phyloP scores from a whole-genome alignment of 2,888 invertebrate species.

The Drosophila cracens region DNA sequence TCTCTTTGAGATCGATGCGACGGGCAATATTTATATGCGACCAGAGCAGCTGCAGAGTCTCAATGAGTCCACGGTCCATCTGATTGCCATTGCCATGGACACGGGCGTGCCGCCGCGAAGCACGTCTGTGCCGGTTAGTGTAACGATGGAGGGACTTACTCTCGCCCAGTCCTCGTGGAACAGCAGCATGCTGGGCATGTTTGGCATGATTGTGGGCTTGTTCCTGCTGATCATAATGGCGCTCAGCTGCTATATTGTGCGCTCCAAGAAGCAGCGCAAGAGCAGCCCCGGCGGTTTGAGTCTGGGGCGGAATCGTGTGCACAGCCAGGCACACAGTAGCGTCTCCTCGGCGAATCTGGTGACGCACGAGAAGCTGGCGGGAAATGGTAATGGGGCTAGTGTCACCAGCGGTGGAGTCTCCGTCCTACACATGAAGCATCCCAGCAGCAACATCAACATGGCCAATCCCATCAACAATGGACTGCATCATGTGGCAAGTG shows the following conservation, averaged over 20 bases:
- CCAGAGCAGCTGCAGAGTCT: constrained; percentile 85
- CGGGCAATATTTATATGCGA: constrained; percentile 88
- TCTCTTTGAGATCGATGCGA: constrained; percentile 83
- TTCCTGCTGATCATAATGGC: constrained; percentile 91
- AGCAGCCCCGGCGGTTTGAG: constrained; percentile 72
- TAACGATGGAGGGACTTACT: constrained; percentile 86
- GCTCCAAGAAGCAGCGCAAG: constrained; percentile 86
- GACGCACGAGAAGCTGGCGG: constrained; percentile 82
- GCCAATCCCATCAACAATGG: constrained; percentile 83
- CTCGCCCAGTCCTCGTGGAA: constrained; percentile 85
- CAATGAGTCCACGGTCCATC: constrained; percentile 88
- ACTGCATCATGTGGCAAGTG: constrained; percentile 69
- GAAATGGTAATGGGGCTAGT: constrained; percentile 70
- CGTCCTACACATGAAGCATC: constrained; percentile 81
- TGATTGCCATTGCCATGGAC: constrained; percentile 93
- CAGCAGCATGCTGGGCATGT: constrained; percentile 86
- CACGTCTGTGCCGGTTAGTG: constrained; percentile 89
- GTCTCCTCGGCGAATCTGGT: constrained; percentile 84
- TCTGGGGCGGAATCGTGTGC: constrained; percentile 83
- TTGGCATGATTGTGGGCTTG: constrained; percentile 90
- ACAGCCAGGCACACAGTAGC: constrained; percentile 83
- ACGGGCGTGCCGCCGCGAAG: constrained; percentile 93
- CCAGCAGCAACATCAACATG: constrained; percentile 81
- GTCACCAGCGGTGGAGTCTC: constrained; percentile 81
- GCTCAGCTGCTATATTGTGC: constrained; percentile 91